Evolutionary conservation across 1,140 invertebrate genomes (phyloP).

Genomic region (Rhizoglyphus robini): DNA sequence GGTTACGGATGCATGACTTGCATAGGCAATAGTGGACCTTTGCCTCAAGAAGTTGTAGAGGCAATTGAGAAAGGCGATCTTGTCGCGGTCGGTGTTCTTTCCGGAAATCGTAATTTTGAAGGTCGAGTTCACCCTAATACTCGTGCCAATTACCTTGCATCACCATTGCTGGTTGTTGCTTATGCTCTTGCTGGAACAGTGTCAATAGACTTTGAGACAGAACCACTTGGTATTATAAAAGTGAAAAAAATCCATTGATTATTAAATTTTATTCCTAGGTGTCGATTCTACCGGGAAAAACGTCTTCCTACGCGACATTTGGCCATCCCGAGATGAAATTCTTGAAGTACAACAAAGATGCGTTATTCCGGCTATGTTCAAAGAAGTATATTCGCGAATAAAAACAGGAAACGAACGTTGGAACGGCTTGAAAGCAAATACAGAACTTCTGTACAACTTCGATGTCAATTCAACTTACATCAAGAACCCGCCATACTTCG

Average conservation of each 20-base stretch:
- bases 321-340: constrained; percentile 82
- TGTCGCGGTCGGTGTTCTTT: constrained; percentile 83
- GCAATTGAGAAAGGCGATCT: constrained; percentile 90
- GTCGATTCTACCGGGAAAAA: constrained; percentile 49
- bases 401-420: constrained; percentile 70
- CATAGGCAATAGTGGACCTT: constrained; percentile 90
- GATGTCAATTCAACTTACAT: constrained; percentile 83
- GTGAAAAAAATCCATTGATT: constrained; percentile 30
- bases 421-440: constrained; percentile 64
- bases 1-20: constrained; percentile 99
- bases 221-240: no score
- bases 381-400: constrained; percentile 81
- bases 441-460: constrained; percentile 80
- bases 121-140: constrained; percentile 92
- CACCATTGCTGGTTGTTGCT: constrained; percentile 85
- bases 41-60: constrained; percentile 74
- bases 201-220: constrained; percentile 84
- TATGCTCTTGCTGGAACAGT: constrained; percentile 68
- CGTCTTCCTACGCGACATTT: constrained; percentile 81
- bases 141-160: constrained; percentile 88
- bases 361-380: constrained; percentile 95
- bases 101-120: constrained; percentile 94
- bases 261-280: constrained; percentile 42
- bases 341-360: constrained; percentile 63
- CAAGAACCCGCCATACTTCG: constrained; percentile 91